Evolutionary conservation across 23 tunicate genomes (phyloP).

Genomic region (Phallusia fumigata): DNA sequence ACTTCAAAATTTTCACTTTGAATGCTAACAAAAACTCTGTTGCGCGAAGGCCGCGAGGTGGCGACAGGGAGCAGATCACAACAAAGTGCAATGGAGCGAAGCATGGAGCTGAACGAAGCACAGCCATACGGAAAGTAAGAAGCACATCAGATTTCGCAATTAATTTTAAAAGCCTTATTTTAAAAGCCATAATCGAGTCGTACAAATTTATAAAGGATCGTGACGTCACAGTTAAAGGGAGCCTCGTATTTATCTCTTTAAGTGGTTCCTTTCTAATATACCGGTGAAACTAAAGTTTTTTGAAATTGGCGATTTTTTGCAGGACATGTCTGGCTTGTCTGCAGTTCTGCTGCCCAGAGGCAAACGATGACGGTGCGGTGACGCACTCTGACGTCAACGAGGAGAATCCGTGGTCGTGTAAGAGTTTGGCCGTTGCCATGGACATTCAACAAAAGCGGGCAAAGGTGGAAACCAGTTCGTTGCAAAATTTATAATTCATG

Average conservation of each 20-base stretch:
- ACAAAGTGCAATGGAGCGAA: slow-evolving; percentile 65
- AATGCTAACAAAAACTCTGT: too few relatives aligned
- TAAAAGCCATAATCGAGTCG: too few relatives aligned
- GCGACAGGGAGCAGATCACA: slow-evolving; percentile 48
- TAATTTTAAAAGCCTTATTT: too few relatives aligned
- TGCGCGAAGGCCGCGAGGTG: slow-evolving; percentile 20
- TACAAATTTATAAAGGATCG: too few relatives aligned
- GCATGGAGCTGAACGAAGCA: slow-evolving; percentile 48
- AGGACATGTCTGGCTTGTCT: slow-evolving; percentile 47
- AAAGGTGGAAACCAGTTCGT: slow-evolving; percentile 35
- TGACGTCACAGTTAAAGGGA: neutral
- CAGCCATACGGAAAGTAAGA: slow-evolving; percentile 68
- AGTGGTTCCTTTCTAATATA: too few relatives aligned
- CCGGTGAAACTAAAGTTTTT: too few relatives aligned
- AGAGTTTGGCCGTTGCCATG: slow-evolving; percentile 42
- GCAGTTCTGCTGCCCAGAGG: slow-evolving; percentile 47
- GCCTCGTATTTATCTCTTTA: too few relatives aligned
- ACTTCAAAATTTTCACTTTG: too few relatives aligned
- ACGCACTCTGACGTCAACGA: neutral
- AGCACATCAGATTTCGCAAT: neutral
- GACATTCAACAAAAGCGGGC: slow-evolving; percentile 52
- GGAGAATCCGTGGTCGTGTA: slow-evolving; percentile 6
- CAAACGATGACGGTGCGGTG: slow-evolving; percentile 12
- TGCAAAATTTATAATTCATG: too few relatives aligned
- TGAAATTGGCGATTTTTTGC: too few relatives aligned